phyloP scores from a whole-genome alignment of 2,113 vertebrate species.

The Elephantulus edwardii region DNA sequence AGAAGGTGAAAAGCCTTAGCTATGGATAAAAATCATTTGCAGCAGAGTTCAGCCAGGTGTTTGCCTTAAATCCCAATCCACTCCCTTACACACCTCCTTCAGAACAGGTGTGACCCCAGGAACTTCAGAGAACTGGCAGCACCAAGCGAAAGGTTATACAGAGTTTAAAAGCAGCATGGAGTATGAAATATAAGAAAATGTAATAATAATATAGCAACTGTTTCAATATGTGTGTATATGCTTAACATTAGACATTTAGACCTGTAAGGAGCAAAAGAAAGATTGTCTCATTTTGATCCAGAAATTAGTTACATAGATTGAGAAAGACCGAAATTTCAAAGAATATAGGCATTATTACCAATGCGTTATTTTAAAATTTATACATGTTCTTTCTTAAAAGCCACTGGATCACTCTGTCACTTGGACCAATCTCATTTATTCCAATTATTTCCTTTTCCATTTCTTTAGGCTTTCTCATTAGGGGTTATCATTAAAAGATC shows the following conservation, averaged over 20 bases:
- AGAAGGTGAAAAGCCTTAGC: conserved; percentile 47
- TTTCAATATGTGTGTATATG: background rate
- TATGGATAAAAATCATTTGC: conserved; percentile 26
- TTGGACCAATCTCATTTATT: conserved; percentile 10
- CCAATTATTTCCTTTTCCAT: conserved; percentile 44
- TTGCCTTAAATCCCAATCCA: conserved; percentile 24
- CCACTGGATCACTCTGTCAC: background rate
- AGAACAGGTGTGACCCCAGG: conserved; percentile 68
- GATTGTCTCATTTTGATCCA: background rate
- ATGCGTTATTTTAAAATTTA: conserved; percentile 38
- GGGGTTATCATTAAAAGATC: conserved; percentile 55
- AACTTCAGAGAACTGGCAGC: conserved; percentile 56
- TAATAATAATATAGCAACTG: conserved; percentile 49
- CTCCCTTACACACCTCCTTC: conserved; percentile 6
- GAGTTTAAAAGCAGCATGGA: conserved; percentile 67
- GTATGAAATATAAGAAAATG: conserved; percentile 68
- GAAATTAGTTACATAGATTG: conserved; percentile 31
- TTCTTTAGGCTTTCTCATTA: conserved; percentile 45
- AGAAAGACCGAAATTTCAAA: background rate
- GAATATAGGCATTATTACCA: background rate
- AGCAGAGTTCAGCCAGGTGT: conserved; percentile 63
- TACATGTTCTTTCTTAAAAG: conserved; percentile 49
- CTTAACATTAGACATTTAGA: background rate
- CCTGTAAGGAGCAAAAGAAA: background rate
- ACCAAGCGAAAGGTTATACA: conserved; percentile 58